Conservation (phyloP, 2,113 vertebrate genomes). For the Carettochelys insculpta region DNA sequence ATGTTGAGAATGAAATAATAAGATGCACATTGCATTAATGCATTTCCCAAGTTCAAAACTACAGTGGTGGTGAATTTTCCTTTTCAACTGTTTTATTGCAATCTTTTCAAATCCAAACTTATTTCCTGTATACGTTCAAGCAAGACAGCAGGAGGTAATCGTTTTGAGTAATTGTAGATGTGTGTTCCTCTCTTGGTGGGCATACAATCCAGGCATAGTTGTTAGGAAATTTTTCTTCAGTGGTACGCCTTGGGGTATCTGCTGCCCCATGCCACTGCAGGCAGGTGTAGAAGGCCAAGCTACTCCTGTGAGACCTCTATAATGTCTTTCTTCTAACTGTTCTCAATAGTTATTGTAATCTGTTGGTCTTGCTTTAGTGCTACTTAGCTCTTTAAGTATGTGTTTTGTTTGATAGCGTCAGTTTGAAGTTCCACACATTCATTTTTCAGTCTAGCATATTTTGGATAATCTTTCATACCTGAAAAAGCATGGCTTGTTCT, state of each 20-base stretch:
- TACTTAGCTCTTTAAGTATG: no score
- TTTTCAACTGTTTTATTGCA: neutral
- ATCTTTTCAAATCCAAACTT: neutral
- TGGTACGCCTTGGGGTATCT: neutral
- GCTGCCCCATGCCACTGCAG: neutral
- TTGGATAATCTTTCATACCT: no score
- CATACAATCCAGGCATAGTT: no score
- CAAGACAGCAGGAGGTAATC: neutral
- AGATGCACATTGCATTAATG: neutral
- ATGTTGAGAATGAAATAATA: neutral
- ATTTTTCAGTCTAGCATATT: no score
- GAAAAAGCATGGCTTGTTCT: no score
- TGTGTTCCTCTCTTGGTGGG: neutral
- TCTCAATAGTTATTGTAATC: neutral
- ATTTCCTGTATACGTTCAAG: neutral
- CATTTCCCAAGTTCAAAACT: neutral
- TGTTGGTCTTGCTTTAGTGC: neutral
- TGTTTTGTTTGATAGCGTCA: no score
- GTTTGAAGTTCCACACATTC: no score
- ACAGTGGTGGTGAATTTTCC: accelerated
- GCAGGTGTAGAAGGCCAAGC: neutral
- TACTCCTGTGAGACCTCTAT: neutral
- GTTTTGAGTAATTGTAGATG: neutral
- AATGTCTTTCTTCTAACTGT: neutral
- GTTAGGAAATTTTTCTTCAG: neutral